These are phyloP conservation scores for Salvelinus namaycush DNA, from an alignment of 2,113 vertebrate species.

Conservation along the genomic window DNA sequence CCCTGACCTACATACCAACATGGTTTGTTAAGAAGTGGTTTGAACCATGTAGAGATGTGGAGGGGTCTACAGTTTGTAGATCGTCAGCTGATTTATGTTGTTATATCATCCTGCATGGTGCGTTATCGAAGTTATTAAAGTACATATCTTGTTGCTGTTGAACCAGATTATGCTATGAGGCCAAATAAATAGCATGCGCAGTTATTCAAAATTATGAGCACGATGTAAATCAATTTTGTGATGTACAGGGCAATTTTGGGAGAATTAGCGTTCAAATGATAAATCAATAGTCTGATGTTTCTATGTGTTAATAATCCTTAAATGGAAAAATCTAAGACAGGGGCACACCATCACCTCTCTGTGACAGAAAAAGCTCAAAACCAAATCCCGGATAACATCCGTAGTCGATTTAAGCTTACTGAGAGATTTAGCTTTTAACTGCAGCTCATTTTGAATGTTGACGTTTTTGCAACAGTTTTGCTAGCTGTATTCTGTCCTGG, in stretches of 20 bases:
- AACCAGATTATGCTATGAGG: not conserved
- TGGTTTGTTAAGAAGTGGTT: not conserved
- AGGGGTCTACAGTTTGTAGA: too few species aligned
- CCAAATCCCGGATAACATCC: constrained; percentile 41
- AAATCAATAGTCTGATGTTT: not conserved
- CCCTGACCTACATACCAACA: constrained; percentile 1
- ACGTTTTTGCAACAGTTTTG: not conserved
- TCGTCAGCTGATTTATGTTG: not conserved
- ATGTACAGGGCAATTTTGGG: not conserved
- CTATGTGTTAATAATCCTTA: constrained; percentile 23
- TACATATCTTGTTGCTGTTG: not conserved
- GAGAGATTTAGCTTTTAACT: constrained; percentile 35
- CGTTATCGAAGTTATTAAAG: too few species aligned
- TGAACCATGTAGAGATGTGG: not conserved
- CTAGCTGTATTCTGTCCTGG: not conserved
- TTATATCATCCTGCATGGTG: not conserved
- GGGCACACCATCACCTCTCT: constrained; percentile 15
- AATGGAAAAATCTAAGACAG: constrained; percentile 10
- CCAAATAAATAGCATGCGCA: too few species aligned
- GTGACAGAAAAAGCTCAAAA: constrained; percentile 11
- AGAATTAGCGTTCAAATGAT: not conserved
- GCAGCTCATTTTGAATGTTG: constrained; percentile 11
- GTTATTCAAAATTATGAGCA: not conserved
- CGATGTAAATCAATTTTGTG: not conserved
- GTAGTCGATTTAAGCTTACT: constrained; percentile 35